Percentiles rank a stretch among this genome's conserved stretches.
Conservation (phyloP, 2,113 vertebrate species). For the Galbula dea region DNA sequence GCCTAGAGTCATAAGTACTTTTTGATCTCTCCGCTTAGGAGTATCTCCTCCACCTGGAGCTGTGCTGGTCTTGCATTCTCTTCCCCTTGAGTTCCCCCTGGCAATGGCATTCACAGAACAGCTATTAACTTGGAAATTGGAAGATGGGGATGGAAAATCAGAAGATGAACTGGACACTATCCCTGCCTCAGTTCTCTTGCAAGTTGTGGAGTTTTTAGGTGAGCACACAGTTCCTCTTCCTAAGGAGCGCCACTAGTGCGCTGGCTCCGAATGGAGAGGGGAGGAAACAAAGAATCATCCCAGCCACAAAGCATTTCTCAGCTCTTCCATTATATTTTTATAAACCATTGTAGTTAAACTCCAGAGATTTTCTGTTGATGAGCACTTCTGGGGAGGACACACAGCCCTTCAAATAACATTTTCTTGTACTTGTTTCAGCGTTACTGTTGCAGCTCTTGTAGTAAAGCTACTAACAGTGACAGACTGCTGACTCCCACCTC, state of each 20-base stretch:
- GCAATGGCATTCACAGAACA: slow-evolving; percentile 96
- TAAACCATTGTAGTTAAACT: background rate
- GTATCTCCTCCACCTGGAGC: slow-evolving; percentile 94
- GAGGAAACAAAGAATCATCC: background rate
- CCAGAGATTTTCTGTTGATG: background rate
- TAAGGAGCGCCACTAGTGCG: background rate
- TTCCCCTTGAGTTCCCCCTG: slow-evolving; percentile 93
- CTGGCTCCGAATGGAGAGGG: background rate
- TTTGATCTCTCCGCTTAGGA: slow-evolving; percentile 68
- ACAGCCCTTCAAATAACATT: accelerated
- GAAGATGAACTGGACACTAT: slow-evolving; percentile 91
- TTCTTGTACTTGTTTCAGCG: background rate
- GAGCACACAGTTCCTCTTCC: slow-evolving; percentile 13
- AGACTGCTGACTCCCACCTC: background rate
- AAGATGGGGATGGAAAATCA: slow-evolving; percentile 79
- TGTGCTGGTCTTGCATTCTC: slow-evolving; percentile 90
- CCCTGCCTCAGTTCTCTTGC: slow-evolving; percentile 88
- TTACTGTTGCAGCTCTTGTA: background rate
- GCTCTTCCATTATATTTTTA: background rate
- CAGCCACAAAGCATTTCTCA: background rate
- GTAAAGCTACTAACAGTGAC: background rate
- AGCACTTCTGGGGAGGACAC: background rate
- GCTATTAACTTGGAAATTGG: slow-evolving; percentile 89
- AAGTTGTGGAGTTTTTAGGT: slow-evolving; percentile 94
- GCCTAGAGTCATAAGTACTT: background rate